Conservation (phyloP, 2,113 vertebrate species). For the Hypocryptadius cinnamomeus region DNA sequence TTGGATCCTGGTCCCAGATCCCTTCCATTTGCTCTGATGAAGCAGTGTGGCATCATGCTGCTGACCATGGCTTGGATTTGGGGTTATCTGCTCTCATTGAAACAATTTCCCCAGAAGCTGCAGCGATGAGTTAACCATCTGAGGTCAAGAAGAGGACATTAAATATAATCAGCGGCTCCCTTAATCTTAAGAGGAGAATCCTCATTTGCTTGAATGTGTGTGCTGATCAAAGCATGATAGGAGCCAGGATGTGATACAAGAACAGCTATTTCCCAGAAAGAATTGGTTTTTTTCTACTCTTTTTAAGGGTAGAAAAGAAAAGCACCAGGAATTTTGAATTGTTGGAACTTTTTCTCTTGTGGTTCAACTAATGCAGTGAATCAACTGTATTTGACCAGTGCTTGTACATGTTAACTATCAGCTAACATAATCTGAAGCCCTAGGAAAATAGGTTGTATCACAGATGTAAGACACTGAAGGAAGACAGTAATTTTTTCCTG, state of each 20-base stretch:
- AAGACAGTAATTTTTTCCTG: slow-evolving; percentile 60
- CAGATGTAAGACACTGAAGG: slow-evolving; percentile 59
- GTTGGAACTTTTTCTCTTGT: not conserved
- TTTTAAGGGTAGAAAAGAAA: not conserved
- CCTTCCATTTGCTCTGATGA: not conserved
- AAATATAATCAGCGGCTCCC: slow-evolving; percentile 5
- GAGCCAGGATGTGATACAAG: not conserved
- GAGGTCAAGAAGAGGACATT: slow-evolving; percentile 39
- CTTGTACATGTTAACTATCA: slow-evolving; percentile 43
- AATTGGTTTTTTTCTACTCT: not conserved
- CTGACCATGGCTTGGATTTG: not conserved
- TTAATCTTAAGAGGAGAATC: slow-evolving; percentile 14
- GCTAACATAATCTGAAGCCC: slow-evolving; percentile 47
- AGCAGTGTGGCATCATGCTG: not conserved
- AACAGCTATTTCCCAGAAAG: not conserved
- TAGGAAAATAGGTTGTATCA: slow-evolving; percentile 63
- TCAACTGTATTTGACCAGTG: slow-evolving; percentile 30
- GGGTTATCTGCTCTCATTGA: not conserved
- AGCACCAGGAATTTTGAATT: not conserved
- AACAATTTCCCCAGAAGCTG: not conserved
- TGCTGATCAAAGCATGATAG: not conserved
- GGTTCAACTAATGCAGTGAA: not conserved
- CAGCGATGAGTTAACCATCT: not conserved
- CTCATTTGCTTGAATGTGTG: not conserved
- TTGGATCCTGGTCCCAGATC: not conserved